Evolutionary conservation across 2,888 invertebrate genomes (phyloP).

Genomic region (Azorinus chamasolen): DNA sequence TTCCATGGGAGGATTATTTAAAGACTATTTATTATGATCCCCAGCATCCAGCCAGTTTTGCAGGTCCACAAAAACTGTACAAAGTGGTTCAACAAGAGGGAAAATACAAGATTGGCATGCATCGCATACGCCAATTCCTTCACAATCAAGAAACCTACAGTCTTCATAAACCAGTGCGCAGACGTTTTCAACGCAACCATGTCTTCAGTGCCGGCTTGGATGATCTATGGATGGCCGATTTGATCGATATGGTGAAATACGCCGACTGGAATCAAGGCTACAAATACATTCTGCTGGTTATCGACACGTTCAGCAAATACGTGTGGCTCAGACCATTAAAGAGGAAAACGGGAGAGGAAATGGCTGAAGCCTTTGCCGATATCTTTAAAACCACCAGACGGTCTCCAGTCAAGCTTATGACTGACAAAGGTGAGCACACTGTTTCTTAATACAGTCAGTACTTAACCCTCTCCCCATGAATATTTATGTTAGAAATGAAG

Average conservation of each 20-base stretch:
- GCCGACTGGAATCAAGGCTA: no score
- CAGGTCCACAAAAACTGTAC: slow-evolving; percentile 55
- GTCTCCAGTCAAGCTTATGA: slow-evolving; percentile 14
- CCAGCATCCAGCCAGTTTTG: slow-evolving; percentile 45
- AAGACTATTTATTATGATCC: slow-evolving; percentile 47
- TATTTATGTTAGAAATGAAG: no score
- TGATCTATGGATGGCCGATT: slow-evolving; percentile 20
- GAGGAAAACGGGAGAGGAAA: slow-evolving; percentile 39
- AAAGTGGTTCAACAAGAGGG: slow-evolving; percentile 53
- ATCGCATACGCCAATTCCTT: slow-evolving; percentile 50
- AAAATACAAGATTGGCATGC: slow-evolving; percentile 58
- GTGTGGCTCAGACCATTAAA: slow-evolving; percentile 53
- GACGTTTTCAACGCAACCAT: slow-evolving; percentile 47
- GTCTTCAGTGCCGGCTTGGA: slow-evolving; percentile 39
- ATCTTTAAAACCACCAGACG: slow-evolving; percentile 13
- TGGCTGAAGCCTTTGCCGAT: slow-evolving; percentile 10
- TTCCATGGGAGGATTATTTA: slow-evolving; percentile 56
- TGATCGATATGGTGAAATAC: no score
- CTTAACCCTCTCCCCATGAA: no score
- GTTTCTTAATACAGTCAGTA: no score
- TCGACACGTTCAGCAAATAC: slow-evolving; percentile 55
- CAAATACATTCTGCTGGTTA: slow-evolving; percentile 44
- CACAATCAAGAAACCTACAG: slow-evolving; percentile 60
- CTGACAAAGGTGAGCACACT: slow-evolving; percentile 39
- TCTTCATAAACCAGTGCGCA: slow-evolving; percentile 50